These are phyloP conservation scores for Drosophila arawakana DNA, from an alignment of 1,140 invertebrate species.

Conservation along the genomic window DNA sequence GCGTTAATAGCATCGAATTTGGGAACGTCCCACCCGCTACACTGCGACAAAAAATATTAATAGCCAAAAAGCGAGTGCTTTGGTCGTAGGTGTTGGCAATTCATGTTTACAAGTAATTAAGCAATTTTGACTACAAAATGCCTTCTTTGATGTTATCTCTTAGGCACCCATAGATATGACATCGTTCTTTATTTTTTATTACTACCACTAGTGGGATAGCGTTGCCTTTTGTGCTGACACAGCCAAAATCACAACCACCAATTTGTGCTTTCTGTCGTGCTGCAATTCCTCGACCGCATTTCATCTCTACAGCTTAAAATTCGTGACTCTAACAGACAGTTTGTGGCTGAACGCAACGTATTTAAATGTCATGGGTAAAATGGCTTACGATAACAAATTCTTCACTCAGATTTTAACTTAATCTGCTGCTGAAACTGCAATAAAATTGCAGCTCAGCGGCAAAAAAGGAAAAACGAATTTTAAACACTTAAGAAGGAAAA, in stretches of 20 bases:
- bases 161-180: conserved; percentile 59
- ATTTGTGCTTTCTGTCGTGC: conserved; percentile 70
- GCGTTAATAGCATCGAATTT: conserved; percentile 78
- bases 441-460: conserved; percentile 48
- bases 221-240: conserved; percentile 47
- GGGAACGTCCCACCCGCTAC: conserved; percentile 23
- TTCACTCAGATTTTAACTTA: conserved; percentile 15
- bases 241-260: conserved; percentile 46
- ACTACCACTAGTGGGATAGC: not conserved
- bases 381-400: conserved; percentile 48
- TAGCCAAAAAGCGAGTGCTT: conserved; percentile 31
- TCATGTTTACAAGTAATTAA: conserved; percentile 82
- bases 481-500: no score
- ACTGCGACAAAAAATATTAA: conserved; percentile 42
- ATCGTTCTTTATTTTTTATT: conserved; percentile 41
- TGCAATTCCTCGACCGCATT: conserved; percentile 43
- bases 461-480: not conserved
- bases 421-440: conserved; percentile 67
- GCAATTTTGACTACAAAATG: conserved; percentile 62
- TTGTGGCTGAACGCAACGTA: conserved; percentile 70
- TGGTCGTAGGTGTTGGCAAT: conserved; percentile 70
- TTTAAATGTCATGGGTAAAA: conserved; percentile 75
- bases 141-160: conserved; percentile 61
- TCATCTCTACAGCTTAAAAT: conserved; percentile 52
- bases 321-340: conserved; percentile 53